phyloP scores from a whole-genome alignment of 2,888 invertebrate genomes.

The Ormyrus labotus region DNA sequence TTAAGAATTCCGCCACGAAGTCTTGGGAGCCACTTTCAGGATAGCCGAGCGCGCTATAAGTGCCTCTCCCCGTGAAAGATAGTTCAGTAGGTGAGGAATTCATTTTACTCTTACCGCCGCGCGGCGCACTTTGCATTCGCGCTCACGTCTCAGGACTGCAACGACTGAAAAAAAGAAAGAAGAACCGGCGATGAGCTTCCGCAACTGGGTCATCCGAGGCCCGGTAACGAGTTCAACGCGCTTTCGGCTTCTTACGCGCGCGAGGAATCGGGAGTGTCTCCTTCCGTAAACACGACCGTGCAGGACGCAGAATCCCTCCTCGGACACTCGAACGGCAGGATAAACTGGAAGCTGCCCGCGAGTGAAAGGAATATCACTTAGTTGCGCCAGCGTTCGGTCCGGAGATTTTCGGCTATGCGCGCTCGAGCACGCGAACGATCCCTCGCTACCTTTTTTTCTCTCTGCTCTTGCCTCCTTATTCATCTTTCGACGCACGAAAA shows the following conservation, averaged over 20 bases:
- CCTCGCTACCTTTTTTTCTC: not conserved
- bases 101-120: slow-evolving; percentile 39
- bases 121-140: slow-evolving; percentile 2
- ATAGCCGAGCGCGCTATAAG: too few relatives aligned
- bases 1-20: not conserved
- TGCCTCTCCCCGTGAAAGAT: not conserved
- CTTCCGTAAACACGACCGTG: not conserved
- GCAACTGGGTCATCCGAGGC: slow-evolving; percentile 28
- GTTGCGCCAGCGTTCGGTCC: slow-evolving; percentile 3
- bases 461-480: not conserved
- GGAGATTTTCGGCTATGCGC: slow-evolving; percentile 23
- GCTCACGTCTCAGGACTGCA: not conserved
- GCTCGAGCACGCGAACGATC: slow-evolving; percentile 8
- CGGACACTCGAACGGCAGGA: slow-evolving; percentile 17
- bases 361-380: slow-evolving; percentile 49
- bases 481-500: slow-evolving; percentile 4
- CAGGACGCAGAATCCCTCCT: slow-evolving; percentile 7
- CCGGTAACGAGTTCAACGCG: slow-evolving; percentile 32
- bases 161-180: not conserved
- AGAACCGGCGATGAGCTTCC: slow-evolving; percentile 24
- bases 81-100: slow-evolving; percentile 34
- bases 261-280: not conserved
- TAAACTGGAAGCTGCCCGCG: not conserved
- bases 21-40: not conserved
- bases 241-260: not conserved